Base-by-base conservation (phyloP, 2,888 invertebrate species). In the Eristalis arbustorum region DNA sequence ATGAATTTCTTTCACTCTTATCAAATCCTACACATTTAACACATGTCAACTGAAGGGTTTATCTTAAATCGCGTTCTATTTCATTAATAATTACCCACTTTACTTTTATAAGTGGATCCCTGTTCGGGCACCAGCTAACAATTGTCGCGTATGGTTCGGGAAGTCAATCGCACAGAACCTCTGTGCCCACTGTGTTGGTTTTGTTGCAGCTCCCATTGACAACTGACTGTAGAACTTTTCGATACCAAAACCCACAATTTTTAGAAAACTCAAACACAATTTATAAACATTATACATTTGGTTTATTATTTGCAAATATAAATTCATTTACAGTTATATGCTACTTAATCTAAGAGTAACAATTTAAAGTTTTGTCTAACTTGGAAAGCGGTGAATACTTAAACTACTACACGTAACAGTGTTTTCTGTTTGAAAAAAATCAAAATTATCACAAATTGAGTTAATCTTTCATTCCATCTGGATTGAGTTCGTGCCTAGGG, bases 391-490 rank as follows among this genome's bases (percentile, higher is more conserved):
- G 8, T 42, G 18, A 49, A 49, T 49, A 8, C 49, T 67, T 61
- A 72, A 25, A 34, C 67, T 73, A 69, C n/a, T 64, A 64, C 66
- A 72, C 71, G 59, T 62, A 18, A 31, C 23, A 28, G 57, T 62
- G 11, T 4, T 49, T 66, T 18, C 42, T 80, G 57, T 25, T 49
- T 49, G 49, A 49, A 81, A 49, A 18, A 64, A 64, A 37, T 42
- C 63, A n/a, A 40, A 73, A 40, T 72, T 87, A 87, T 83, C 87
- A 87, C 87, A 87, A 71, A 67, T 87, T 25, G 78, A 78, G 83
- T 87, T 82, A 13, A 42, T 34, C 18, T 40, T 31, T 34, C 1
- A 4, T 49, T 56, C 3, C 8, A 40, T 37, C 3, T 2, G 11
- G 25, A 25, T 23, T 4, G 11, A 61, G 13, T 1, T 25, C 23